Conservation (phyloP, 2,888 invertebrate species). For the Nematopogon swammerdamellus region DNA sequence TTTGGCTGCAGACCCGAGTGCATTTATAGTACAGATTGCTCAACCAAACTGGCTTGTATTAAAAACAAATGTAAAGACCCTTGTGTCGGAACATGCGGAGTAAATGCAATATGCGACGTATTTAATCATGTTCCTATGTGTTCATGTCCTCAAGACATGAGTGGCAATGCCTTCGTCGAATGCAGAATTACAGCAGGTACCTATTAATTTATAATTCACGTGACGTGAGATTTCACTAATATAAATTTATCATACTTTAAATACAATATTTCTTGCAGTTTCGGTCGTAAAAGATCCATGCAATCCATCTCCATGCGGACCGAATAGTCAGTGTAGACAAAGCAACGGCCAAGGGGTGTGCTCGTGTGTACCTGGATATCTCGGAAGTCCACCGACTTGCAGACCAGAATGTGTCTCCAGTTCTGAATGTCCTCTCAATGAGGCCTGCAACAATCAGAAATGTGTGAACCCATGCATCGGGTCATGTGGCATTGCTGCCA, state of each 20-base stretch:
- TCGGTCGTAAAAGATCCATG: conserved; percentile 56
- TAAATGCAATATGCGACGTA: conserved; percentile 67
- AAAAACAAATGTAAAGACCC: conserved; percentile 69
- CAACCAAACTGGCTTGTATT: conserved; percentile 61
- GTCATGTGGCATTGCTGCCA: conserved; percentile 70
- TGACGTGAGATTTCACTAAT: no score
- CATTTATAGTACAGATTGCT: conserved; percentile 64
- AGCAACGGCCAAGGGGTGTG: conserved; percentile 68
- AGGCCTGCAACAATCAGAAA: conserved; percentile 71
- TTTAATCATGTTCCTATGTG: conserved; percentile 72
- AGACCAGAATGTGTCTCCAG: conserved; percentile 74
- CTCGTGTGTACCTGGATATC: conserved; percentile 67
- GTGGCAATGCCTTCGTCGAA: conserved; percentile 65
- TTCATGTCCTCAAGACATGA: conserved; percentile 62
- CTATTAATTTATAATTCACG: conserved; percentile 5
- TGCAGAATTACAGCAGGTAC: conserved; percentile 57
- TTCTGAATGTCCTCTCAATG: conserved; percentile 67
- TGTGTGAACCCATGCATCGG: conserved; percentile 76
- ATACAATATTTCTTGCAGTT: conserved; percentile 24
- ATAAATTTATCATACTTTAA: no score
- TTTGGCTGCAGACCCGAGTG: conserved; percentile 70
- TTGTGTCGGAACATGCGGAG: conserved; percentile 68
- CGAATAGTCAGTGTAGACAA: conserved; percentile 71
- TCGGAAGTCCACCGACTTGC: conserved; percentile 74
- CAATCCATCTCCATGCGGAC: conserved; percentile 75